Conservation (phyloP, 2,113 vertebrate species). For the Proterorhinus semilunaris region DNA sequence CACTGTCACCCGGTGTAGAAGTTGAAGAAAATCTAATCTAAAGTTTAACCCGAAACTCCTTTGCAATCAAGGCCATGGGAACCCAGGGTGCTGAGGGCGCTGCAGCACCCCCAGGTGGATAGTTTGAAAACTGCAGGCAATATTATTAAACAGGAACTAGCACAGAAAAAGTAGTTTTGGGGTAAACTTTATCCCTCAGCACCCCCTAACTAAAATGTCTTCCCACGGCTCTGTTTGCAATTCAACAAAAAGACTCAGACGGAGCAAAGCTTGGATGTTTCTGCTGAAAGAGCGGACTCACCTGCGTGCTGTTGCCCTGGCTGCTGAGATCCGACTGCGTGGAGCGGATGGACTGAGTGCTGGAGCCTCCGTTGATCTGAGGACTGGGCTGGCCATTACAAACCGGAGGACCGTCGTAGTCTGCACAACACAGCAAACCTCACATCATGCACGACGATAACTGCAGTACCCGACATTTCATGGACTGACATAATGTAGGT, state of each 20-base stretch:
- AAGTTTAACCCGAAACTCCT: not conserved
- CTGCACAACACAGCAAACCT: slow-evolving; percentile 38
- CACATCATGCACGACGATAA: too few relatives aligned
- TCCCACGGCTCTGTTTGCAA: too few relatives aligned
- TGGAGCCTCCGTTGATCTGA: slow-evolving; percentile 87
- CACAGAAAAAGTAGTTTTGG: too few relatives aligned
- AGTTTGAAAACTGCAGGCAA: too few relatives aligned
- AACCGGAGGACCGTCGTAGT: slow-evolving; percentile 76
- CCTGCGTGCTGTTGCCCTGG: slow-evolving; percentile 87
- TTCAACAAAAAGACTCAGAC: not conserved
- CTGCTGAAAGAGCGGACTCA: slow-evolving; percentile 56
- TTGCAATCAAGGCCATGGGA: too few relatives aligned
- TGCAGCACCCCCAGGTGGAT: too few relatives aligned
- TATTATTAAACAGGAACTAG: too few relatives aligned
- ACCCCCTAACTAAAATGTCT: too few relatives aligned
- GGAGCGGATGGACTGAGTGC: slow-evolving; percentile 80
- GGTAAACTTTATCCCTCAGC: too few relatives aligned
- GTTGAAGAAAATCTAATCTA: not conserved
- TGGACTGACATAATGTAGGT: too few relatives aligned
- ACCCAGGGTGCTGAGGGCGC: too few relatives aligned
- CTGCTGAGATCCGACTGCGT: slow-evolving; percentile 75
- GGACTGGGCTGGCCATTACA: slow-evolving; percentile 82
- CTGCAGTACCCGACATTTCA: too few relatives aligned
- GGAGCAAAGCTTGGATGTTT: slow-evolving; percentile 11
- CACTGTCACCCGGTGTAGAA: not conserved